phyloP scores from a whole-genome alignment of 2,797 vertebrate genomes.

The Parotocinclus haroldoi region DNA sequence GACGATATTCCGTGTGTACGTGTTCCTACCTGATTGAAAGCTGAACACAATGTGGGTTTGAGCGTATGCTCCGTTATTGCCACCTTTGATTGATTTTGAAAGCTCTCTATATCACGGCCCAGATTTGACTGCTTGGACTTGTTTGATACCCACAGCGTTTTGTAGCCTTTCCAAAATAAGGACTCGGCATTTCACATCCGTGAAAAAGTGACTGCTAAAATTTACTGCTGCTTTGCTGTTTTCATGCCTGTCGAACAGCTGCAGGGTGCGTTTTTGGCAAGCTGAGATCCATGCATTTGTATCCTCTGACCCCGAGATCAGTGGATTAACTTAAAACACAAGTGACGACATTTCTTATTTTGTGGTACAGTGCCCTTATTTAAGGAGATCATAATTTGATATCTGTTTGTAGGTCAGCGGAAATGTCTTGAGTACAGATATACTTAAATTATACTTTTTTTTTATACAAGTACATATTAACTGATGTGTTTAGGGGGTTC shows the following conservation, averaged over 20 bases:
- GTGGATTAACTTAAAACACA: background rate
- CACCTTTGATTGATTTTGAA: background rate
- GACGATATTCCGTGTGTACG: too few relatives aligned
- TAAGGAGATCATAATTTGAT: too few relatives aligned
- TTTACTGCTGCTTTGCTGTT: slow-evolving; percentile 3
- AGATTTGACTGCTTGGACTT: slow-evolving; percentile 5
- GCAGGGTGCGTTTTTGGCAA: background rate
- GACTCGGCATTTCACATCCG: background rate
- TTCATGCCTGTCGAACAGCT: slow-evolving; percentile 1
- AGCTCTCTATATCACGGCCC: background rate
- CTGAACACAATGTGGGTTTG: background rate
- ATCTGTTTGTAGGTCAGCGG: too few relatives aligned
- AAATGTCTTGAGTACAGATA: too few relatives aligned
- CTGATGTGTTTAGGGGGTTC: too few relatives aligned
- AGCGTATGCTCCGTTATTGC: too few relatives aligned
- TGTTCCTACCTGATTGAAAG: background rate
- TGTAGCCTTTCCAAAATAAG: background rate
- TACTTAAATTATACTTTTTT: too few relatives aligned
- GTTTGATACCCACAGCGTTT: slow-evolving; percentile 5
- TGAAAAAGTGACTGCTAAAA: background rate
- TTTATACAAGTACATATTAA: too few relatives aligned
- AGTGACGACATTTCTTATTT: too few relatives aligned
- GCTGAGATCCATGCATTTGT: background rate
- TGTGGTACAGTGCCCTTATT: too few relatives aligned
- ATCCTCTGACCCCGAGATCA: background rate